A percentile compares a stretch with the other conserved stretches of the same genome.
Conservation (phyloP, 2,888 invertebrate species). For the Saturnia japonica region DNA sequence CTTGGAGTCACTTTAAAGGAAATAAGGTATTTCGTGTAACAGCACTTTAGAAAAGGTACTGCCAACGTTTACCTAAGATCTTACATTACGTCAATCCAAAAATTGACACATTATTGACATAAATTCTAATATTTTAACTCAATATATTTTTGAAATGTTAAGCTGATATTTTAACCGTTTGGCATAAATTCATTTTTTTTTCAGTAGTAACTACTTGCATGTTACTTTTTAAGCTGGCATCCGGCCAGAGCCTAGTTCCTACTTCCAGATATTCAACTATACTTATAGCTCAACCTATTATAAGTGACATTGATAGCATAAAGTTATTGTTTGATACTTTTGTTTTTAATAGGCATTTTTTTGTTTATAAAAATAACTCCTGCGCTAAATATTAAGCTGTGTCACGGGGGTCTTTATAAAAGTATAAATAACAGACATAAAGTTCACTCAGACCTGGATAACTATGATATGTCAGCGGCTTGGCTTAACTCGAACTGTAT, state of each 20-base stretch:
- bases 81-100: background rate
- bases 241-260: background rate
- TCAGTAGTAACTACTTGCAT: background rate
- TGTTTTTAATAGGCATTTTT: background rate
- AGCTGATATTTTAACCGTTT: background rate
- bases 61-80: background rate
- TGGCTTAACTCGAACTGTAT: too few relatives aligned
- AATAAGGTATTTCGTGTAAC: background rate
- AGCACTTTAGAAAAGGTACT: background rate
- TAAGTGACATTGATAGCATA: background rate
- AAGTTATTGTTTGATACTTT: background rate
- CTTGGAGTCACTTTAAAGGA: too few relatives aligned
- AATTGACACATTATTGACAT: background rate
- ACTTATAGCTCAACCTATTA: background rate
- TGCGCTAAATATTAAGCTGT: background rate
- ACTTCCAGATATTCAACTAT: background rate
- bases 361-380: background rate
- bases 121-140: background rate
- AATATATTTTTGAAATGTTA: background rate
- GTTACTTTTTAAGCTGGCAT: background rate
- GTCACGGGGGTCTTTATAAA: too few relatives aligned
- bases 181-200: background rate
- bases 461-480: too few relatives aligned
- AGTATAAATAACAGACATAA: too few relatives aligned
- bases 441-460: too few relatives aligned